Evolutionary conservation across 1,140 invertebrate species (phyloP).

Genomic region (Heliothis subflexa): DNA sequence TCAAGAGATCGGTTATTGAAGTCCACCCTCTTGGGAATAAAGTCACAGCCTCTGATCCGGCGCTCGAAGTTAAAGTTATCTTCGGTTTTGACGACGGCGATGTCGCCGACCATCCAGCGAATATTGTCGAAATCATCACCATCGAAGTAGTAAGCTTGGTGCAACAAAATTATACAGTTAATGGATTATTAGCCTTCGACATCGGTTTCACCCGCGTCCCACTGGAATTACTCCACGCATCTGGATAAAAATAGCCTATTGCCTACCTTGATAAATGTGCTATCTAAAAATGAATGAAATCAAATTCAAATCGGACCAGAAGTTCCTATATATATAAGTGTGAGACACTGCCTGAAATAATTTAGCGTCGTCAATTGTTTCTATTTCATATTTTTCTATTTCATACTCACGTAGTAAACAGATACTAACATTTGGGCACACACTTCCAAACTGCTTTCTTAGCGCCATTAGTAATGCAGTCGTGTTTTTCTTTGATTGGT

Average conservation of each 20-base stretch:
- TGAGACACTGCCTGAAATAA: background rate
- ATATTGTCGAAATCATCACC: slow-evolving; percentile 73
- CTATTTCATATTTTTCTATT: too few relatives aligned
- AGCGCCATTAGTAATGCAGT: slow-evolving; percentile 65
- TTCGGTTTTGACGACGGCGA: slow-evolving; percentile 74
- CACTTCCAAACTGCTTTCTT: slow-evolving; percentile 71
- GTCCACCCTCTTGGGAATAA: slow-evolving; percentile 62
- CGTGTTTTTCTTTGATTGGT: slow-evolving; percentile 48
- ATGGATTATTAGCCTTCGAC: too few relatives aligned
- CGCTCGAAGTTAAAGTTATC: slow-evolving; percentile 71
- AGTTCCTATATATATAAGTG: background rate
- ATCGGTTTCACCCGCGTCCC: too few relatives aligned
- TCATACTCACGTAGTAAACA: background rate
- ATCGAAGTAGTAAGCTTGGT: slow-evolving; percentile 70
- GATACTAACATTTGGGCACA: slow-evolving; percentile 65
- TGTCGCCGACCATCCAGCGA: slow-evolving; percentile 77
- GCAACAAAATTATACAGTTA: background rate
- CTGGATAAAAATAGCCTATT: too few relatives aligned
- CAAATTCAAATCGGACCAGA: too few relatives aligned
- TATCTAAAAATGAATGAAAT: too few relatives aligned
- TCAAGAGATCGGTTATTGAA: slow-evolving; percentile 66
- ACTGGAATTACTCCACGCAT: too few relatives aligned
- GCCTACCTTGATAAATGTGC: too few relatives aligned
- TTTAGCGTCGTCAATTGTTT: background rate
- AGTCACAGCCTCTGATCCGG: slow-evolving; percentile 72